Evolutionary conservation across 2,113 vertebrate genomes (phyloP), one percentile per base, ranked within the genome.

Genomic region (Corvus moneduloides): DNA sequence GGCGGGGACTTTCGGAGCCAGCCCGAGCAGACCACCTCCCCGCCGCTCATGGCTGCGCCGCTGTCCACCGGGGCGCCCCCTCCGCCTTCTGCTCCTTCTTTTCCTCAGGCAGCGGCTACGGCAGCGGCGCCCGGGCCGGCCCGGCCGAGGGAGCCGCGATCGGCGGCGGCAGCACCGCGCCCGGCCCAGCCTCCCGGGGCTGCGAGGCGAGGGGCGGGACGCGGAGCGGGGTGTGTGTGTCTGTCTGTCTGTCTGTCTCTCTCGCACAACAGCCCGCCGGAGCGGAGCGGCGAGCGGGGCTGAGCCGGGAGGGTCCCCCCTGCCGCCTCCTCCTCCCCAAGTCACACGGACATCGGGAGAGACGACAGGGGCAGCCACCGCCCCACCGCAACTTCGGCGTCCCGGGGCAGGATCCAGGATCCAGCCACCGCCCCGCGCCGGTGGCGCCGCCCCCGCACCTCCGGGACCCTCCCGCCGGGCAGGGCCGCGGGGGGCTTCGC

Each of bases 1-100:
- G 99, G 99, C 19, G 99, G 99, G n/a, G 99, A 99, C 97, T 99
- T 99, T 95, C 99, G 98, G 94, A 99, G 98, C 99, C 99, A 99
- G 93, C 99, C 99, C 61, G 99, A 98, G 95, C 98, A 99, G 86
- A 99, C 98, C 93, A 99, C 98, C 89, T 99, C 99, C 83, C 99
- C 99, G 52, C 97, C 96, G 97, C 99, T 99, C 99, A 99, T 99
- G 97, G 97, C 96, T 97, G 88, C 72, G 69, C 94, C 87, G 97
- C 97, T 92, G 76, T 93, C 79, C 91, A 56, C 73, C 68, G 49
- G 69, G 74, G 73, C 67, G 41, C 30, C 49, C 58, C 68, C 69
- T 94, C 76, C 63, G 84, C 44, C 17, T 84, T 71, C 62, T 90
- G 37, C 37, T 72, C 37, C 66, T 83, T n/a, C 64, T 69, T 26